Base-by-base conservation (phyloP, 2,888 invertebrate genomes). In the Mesorhabditis belari region DNA sequence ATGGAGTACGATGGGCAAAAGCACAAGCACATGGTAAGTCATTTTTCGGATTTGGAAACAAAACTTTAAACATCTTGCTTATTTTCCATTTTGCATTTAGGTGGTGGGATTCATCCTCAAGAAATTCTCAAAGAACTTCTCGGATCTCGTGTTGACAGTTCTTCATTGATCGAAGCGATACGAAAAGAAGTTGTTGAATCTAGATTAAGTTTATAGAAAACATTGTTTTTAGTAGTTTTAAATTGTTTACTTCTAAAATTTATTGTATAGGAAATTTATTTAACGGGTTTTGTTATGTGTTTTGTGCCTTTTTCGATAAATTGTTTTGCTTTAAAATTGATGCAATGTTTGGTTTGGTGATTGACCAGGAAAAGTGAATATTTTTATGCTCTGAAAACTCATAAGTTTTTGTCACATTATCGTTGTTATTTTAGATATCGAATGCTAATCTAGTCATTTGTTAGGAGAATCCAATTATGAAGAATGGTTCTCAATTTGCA, bases 1-100 rank as follows among this genome's bases (percentile, higher is more conserved):
- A 65, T 51, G 79, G 79, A 12, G 56, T 61, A n/a, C 62, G 66
- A 25, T 79, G 79, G 79, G 79, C 73, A 5, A 68, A 71, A 63
- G 79, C 74, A n/a, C 21, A 71, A 66, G 12, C 17, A 58, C 58
- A 58, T 58, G 17, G 23, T 26, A 4, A 5, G 35, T 27, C 29
- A n/a, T 4, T 25, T 4, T 3, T 3, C 12, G 26, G 9, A 49
- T 55, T 49, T 60, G 12, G 4, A 23, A 25, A 44, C 19, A 49
- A 49, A 44, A 4, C n/a, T n/a, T n/a, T n/a, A 17, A n/a, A 35
- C 12, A n/a, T 2, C 44, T 17, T n/a, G 44, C 12, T 35, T 2
- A 9, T 35, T 35, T n/a, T 35, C n/a, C 12, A 35, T 35, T n/a
- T 35, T 35, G 12, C 12, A 35, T 35, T 35, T 35, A 35, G 44